These are phyloP conservation scores for Cyphomyrmex costatus DNA, from an alignment of 1,140 invertebrate genomes.

Conservation along the genomic window DNA sequence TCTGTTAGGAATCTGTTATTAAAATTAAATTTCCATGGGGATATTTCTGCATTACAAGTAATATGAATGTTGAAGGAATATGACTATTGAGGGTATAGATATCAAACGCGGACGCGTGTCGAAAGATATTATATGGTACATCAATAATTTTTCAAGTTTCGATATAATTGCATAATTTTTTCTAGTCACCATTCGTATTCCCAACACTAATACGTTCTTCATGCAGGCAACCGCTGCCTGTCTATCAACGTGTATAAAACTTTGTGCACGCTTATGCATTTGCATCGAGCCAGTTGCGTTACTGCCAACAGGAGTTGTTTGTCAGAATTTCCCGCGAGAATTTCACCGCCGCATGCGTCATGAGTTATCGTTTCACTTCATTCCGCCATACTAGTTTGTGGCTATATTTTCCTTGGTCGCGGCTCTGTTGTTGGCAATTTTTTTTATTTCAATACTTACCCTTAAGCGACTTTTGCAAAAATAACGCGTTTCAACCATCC, in stretches of 20 bases:
- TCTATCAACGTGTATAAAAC: conserved; percentile 70
- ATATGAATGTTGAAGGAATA: not conserved
- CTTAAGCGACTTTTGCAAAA: conserved; percentile 53
- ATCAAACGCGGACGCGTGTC: not conserved
- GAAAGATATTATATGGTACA: not conserved
- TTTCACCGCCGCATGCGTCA: conserved; percentile 66
- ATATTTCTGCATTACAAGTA: not conserved
- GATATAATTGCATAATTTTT: conserved; percentile 63
- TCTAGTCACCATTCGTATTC: conserved; percentile 31
- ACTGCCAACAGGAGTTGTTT: conserved; percentile 69
- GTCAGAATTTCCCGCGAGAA: conserved; percentile 76
- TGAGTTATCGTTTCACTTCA: conserved; percentile 70
- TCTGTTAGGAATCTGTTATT: not conserved
- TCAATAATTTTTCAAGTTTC: conserved; percentile 40
- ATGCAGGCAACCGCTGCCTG: conserved; percentile 45
- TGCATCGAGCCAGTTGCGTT: conserved; percentile 71
- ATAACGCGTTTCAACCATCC: conserved; percentile 31
- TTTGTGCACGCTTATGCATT: conserved; percentile 69
- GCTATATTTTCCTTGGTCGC: conserved; percentile 38
- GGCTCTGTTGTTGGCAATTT: conserved; percentile 21
- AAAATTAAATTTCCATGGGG: not conserved
- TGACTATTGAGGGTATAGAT: not conserved
- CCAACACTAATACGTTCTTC: conserved; percentile 58
- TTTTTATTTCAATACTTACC: conserved; percentile 43
- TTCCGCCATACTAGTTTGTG: conserved; percentile 38